phyloP scores from a whole-genome alignment of 2,113 vertebrate species.

The Murina feae region DNA sequence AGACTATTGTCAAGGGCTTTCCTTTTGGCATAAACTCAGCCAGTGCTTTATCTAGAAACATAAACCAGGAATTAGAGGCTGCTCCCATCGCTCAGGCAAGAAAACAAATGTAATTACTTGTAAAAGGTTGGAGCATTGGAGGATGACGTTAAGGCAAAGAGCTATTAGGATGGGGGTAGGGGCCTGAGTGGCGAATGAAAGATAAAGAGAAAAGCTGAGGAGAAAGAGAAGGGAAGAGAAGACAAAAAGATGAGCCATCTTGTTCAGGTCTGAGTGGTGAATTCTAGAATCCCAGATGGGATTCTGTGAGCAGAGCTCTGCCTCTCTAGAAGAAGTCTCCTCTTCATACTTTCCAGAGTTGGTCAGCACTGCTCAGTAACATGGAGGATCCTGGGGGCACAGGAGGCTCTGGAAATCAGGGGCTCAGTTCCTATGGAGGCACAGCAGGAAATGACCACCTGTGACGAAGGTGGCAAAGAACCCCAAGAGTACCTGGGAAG shows the following conservation, averaged over 20 bases:
- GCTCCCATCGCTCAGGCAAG: constrained; percentile 42
- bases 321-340: neutral
- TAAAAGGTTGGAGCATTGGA: constrained; percentile 43
- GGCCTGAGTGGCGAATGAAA: neutral
- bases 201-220: neutral
- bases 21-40: constrained; percentile 46
- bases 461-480: neutral
- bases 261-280: neutral
- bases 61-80: constrained; percentile 18
- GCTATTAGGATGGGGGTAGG: neutral
- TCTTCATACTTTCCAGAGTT: neutral
- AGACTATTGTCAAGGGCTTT: constrained; percentile 39
- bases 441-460: neutral
- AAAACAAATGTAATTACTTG: constrained; percentile 60
- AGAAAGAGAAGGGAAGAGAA: neutral
- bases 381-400: neutral
- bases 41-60: constrained; percentile 49
- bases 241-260: neutral
- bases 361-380: neutral
- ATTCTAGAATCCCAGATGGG: neutral
- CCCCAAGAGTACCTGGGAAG: neutral
- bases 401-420: neutral
- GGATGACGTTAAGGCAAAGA: constrained; percentile 44
- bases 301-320: neutral
- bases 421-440: neutral